Percentiles rank a stretch among this genome's conserved stretches.
Evolutionary conservation across 1,140 invertebrate genomes (phyloP).

Genomic region (Zaprionus ornatus): DNA sequence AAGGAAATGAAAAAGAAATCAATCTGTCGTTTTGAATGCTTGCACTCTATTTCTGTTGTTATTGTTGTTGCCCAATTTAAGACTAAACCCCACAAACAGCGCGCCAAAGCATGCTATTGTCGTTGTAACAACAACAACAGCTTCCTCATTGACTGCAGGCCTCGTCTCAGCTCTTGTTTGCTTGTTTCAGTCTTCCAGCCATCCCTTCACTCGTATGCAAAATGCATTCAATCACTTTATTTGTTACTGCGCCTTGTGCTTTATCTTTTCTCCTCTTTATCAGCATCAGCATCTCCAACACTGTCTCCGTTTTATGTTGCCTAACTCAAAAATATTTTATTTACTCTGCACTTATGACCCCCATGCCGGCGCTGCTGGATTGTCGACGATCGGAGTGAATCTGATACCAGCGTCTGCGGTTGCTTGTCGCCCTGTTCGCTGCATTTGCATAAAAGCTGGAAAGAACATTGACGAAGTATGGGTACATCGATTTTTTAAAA

Average conservation of each 20-base stretch:
- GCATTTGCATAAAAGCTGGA: too few relatives aligned
- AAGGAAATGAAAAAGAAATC: constrained; percentile 68
- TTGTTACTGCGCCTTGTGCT: constrained; percentile 55
- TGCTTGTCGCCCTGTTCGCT: neutral
- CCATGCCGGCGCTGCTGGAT: constrained; percentile 48
- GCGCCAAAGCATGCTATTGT: constrained; percentile 70
- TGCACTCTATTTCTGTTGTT: constrained; percentile 6
- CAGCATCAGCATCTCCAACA: constrained; percentile 26
- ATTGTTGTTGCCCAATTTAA: constrained; percentile 31
- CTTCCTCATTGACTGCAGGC: constrained; percentile 14
- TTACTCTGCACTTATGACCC: constrained; percentile 81
- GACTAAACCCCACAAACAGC: constrained; percentile 13
- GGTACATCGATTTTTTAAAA: too few relatives aligned
- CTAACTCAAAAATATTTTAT: constrained; percentile 74
- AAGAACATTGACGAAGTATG: too few relatives aligned
- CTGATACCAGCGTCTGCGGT: constrained; percentile 59
- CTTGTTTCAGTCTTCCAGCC: neutral
- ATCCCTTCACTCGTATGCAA: constrained; percentile 38
- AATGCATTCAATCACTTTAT: constrained; percentile 80
- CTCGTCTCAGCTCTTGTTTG: neutral
- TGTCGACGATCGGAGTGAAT: constrained; percentile 73
- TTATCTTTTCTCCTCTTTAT: neutral
- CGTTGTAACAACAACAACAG: constrained; percentile 39
- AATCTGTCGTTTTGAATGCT: constrained; percentile 55
- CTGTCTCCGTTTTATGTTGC: constrained; percentile 21